These are phyloP conservation scores for Ctenochaetus hawaiiensis DNA, from an alignment of 2,797 vertebrate genomes.

Conservation along the genomic window DNA sequence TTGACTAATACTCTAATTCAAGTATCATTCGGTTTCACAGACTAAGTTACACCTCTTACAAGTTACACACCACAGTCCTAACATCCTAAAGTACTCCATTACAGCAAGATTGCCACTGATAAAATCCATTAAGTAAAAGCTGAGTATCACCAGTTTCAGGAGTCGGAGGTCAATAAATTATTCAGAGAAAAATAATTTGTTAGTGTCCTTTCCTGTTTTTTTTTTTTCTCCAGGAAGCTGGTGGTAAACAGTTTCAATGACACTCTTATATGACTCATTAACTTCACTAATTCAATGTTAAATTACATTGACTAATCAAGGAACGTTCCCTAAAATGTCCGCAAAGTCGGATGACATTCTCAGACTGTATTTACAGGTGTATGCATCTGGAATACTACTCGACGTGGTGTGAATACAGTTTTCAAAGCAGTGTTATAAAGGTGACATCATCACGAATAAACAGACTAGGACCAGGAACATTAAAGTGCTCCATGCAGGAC, in stretches of 20 bases:
- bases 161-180: slow-evolving; percentile 28
- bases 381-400: slow-evolving; percentile 49
- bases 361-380: slow-evolving; percentile 72
- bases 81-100: slow-evolving; percentile 66
- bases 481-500: slow-evolving; percentile 88
- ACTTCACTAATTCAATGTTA: slow-evolving; percentile 31
- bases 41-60: slow-evolving; percentile 73
- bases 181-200: slow-evolving; percentile 45
- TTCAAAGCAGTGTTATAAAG: slow-evolving; percentile 65
- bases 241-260: slow-evolving; percentile 38
- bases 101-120: slow-evolving; percentile 61
- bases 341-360: slow-evolving; percentile 31
- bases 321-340: slow-evolving; percentile 31
- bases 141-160: slow-evolving; percentile 38
- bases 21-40: slow-evolving; percentile 73
- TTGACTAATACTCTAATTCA: slow-evolving; percentile 72
- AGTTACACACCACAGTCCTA: slow-evolving; percentile 73
- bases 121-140: slow-evolving; percentile 37
- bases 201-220: background rate
- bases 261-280: slow-evolving; percentile 32
- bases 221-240: slow-evolving; percentile 37
- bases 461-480: slow-evolving; percentile 80
- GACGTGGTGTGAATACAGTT: slow-evolving; percentile 58
- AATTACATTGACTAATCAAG: slow-evolving; percentile 31
- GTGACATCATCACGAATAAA: slow-evolving; percentile 76